Conservation (phyloP, 2,797 vertebrate genomes). For the Loriculus beryllinus region DNA sequence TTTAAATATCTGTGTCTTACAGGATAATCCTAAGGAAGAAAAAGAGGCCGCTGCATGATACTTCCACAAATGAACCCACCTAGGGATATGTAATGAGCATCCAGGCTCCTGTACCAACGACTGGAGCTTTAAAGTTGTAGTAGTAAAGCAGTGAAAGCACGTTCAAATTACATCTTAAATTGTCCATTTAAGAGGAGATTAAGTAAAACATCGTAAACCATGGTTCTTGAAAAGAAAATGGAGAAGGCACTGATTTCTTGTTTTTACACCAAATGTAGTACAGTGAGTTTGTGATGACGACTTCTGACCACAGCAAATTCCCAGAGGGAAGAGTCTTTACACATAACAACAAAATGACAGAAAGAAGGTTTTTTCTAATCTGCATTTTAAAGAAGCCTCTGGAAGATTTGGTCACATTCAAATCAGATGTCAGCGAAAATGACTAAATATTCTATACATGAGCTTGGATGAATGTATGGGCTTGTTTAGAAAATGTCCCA, state of each 20-base stretch:
- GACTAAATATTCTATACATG: neutral
- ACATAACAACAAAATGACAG: neutral
- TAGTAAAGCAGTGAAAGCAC: neutral
- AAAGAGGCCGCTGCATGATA: neutral
- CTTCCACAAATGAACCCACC: neutral
- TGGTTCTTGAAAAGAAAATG: neutral
- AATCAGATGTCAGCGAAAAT: neutral
- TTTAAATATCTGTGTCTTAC: neutral
- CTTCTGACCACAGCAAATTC: conserved; percentile 23
- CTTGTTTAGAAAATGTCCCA: neutral
- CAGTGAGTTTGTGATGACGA: neutral
- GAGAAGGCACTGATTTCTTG: neutral
- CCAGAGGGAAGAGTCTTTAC: conserved; percentile 24
- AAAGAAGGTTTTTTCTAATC: neutral
- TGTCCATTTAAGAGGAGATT: neutral
- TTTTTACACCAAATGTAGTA: neutral
- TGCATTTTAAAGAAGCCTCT: neutral
- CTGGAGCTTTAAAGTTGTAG: neutral
- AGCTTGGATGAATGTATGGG: neutral
- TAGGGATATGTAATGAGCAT: neutral
- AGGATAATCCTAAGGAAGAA: neutral
- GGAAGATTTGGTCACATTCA: neutral
- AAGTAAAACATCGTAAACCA: conserved; percentile 19
- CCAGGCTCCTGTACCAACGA: neutral
- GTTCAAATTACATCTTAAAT: neutral